Conservation (phyloP, 2,888 invertebrate species). For the Calephelis perditalis region DNA sequence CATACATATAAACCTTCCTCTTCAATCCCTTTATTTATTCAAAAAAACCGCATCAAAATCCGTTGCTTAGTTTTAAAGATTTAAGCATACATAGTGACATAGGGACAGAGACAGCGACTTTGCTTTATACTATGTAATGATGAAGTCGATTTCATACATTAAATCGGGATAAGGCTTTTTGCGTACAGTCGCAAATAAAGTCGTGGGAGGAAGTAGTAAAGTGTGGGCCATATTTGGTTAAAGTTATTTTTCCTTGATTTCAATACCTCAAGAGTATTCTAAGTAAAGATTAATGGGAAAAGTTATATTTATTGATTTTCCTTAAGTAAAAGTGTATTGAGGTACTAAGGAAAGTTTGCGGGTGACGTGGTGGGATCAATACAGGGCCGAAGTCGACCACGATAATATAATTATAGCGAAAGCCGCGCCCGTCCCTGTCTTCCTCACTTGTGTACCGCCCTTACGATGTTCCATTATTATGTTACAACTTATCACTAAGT, state of each 20-base stretch:
- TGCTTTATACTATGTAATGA: no score
- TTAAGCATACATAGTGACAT: no score
- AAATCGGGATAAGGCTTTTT: no score
- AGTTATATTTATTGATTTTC: slow-evolving; percentile 12
- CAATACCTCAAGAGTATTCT: background rate
- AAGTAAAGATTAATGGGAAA: slow-evolving; percentile 8
- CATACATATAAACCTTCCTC: no score
- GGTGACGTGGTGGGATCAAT: slow-evolving; percentile 65
- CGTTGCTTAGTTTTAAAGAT: no score
- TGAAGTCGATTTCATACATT: no score
- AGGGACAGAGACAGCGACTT: no score
- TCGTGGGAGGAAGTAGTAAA: no score
- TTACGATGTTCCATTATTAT: slow-evolving; percentile 15
- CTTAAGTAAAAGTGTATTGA: slow-evolving; percentile 2
- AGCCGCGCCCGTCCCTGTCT: slow-evolving; percentile 43
- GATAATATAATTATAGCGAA: slow-evolving; percentile 60
- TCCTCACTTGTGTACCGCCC: slow-evolving; percentile 35
- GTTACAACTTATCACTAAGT: slow-evolving; percentile 18
- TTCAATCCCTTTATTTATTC: no score
- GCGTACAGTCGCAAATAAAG: no score
- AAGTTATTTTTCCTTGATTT: background rate
- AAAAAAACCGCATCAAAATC: no score
- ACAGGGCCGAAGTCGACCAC: slow-evolving; percentile 45
- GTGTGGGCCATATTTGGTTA: no score
- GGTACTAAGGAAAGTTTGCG: slow-evolving; percentile 9